Conservation (phyloP, 2,113 vertebrate species). For the Indicator maculatus region DNA sequence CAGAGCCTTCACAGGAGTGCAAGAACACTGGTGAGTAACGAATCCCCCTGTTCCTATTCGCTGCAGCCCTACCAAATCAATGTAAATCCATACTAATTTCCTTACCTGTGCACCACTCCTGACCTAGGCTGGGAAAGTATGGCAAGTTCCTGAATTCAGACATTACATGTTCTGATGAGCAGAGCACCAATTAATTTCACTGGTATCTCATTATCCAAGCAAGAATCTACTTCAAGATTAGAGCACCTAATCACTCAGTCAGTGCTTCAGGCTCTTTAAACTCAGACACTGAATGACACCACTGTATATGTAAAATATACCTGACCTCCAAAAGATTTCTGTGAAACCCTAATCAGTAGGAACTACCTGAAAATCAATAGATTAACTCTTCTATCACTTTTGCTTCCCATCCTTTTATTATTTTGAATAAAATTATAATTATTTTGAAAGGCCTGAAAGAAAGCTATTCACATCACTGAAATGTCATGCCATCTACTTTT, state of each 20-base stretch:
- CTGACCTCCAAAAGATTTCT: neutral
- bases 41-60: too few species aligned
- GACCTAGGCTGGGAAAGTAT: neutral
- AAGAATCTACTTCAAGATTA: neutral
- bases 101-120: neutral
- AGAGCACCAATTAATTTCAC: neutral
- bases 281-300: neutral
- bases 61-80: too few species aligned
- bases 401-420: neutral
- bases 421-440: neutral
- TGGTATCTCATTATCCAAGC: neutral
- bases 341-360: neutral
- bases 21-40: too few species aligned
- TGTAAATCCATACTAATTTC: too few species aligned
- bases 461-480: neutral
- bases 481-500: neutral
- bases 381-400: neutral
- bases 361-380: neutral
- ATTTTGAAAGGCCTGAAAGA: neutral
- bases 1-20: too few species aligned
- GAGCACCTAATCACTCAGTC: neutral
- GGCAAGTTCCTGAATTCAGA: neutral
- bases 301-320: neutral
- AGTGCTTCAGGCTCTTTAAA: neutral
- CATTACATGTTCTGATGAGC: neutral